These are phyloP conservation scores for Allygus modestus DNA, from an alignment of 2,888 invertebrate genomes.

Conservation along the genomic window DNA sequence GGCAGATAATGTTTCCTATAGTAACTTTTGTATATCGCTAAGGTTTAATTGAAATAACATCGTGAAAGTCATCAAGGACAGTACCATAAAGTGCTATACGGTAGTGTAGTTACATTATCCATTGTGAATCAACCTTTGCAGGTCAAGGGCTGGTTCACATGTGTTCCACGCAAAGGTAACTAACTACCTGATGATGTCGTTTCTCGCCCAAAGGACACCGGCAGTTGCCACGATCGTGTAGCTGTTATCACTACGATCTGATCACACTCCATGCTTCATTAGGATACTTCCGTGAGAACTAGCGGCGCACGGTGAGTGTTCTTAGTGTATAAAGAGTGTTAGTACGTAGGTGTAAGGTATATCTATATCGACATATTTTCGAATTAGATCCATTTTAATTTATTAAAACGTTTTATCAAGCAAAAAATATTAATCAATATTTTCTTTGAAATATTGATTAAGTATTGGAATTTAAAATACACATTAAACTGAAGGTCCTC, in stretches of 20 bases:
- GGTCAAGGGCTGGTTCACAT: background rate
- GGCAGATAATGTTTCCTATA: too few relatives aligned
- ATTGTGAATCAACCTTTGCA: background rate
- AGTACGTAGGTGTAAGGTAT: too few relatives aligned
- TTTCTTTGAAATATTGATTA: too few relatives aligned
- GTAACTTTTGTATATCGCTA: background rate
- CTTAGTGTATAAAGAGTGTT: too few relatives aligned
- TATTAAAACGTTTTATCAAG: too few relatives aligned
- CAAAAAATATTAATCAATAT: too few relatives aligned
- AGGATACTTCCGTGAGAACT: slow-evolving; percentile 23
- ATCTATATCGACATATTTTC: too few relatives aligned
- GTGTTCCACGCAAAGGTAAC: slow-evolving; percentile 17
- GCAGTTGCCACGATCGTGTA: background rate
- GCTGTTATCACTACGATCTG: slow-evolving; percentile 1
- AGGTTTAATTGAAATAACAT: background rate
- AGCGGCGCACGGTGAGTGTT: too few relatives aligned
- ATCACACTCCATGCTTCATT: background rate
- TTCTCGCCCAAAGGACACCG: background rate
- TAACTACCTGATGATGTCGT: slow-evolving; percentile 4
- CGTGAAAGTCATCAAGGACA: background rate
- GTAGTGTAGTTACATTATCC: background rate
- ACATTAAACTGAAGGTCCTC: too few relatives aligned
- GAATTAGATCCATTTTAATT: too few relatives aligned
- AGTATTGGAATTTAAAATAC: too few relatives aligned
- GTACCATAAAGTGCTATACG: background rate